Evolutionary conservation across 1,140 invertebrate species (phyloP).

Genomic region (Charaxes varanes): DNA sequence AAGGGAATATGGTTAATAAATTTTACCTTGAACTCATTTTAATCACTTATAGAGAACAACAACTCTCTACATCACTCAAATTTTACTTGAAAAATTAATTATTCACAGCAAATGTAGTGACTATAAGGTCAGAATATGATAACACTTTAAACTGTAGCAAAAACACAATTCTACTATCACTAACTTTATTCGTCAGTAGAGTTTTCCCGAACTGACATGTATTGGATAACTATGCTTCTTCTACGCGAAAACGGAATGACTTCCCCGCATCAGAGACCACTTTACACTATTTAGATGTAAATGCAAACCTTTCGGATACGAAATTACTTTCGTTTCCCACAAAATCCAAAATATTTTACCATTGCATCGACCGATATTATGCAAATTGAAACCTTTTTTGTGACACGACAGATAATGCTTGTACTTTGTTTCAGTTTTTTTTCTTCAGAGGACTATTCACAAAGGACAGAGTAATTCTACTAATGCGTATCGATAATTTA

Average conservation of each 20-base stretch:
- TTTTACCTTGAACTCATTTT: no score
- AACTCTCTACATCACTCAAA: no score
- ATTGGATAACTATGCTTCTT: no score
- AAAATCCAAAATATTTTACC: constrained; percentile 61
- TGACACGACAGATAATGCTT: constrained; percentile 35
- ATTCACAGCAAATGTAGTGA: no score
- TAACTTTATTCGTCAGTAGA: no score
- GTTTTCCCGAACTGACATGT: no score
- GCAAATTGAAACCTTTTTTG: constrained; percentile 46
- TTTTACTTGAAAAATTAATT: no score
- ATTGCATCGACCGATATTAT: constrained; percentile 43
- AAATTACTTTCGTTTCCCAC: constrained; percentile 55
- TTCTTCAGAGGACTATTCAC: constrained; percentile 29
- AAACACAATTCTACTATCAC: no score
- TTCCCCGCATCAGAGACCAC: constrained; percentile 17
- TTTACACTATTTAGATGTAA: constrained; percentile 29
- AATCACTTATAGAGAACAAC: no score
- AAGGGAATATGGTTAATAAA: no score
- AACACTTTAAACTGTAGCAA: no score
- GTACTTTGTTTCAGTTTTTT: constrained; percentile 42
- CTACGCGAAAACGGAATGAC: constrained; percentile 29
- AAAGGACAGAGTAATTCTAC: constrained; percentile 54
- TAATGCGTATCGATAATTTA: constrained; percentile 68
- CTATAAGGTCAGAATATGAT: no score
- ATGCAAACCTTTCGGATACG: constrained; percentile 22